These are phyloP conservation scores for Aeoliscus strigatus DNA, from an alignment of 2,797 vertebrate genomes.

Conservation along the genomic window DNA sequence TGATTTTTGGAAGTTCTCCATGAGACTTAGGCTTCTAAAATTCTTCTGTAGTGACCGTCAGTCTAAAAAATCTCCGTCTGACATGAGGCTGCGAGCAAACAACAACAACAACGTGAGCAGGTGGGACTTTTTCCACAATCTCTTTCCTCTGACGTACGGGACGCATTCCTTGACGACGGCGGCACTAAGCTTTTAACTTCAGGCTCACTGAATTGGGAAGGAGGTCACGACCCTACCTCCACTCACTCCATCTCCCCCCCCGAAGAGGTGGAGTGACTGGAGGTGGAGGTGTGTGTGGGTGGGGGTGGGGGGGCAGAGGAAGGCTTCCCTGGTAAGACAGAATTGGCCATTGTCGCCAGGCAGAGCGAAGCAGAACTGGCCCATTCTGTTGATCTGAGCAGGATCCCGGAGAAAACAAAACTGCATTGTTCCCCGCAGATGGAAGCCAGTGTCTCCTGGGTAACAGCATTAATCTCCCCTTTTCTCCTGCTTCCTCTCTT, in stretches of 20 bases:
- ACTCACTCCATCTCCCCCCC: too few species aligned
- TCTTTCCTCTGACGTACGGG: too few species aligned
- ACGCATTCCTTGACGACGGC: too few species aligned
- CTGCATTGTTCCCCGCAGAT: constrained; percentile 99
- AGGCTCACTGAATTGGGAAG: constrained; percentile 50
- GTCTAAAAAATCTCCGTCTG: too few species aligned
- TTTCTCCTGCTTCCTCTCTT: constrained; percentile 87
- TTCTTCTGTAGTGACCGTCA: too few species aligned
- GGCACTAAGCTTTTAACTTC: constrained; percentile 71
- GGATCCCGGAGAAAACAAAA: constrained; percentile 99
- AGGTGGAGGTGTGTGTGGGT: constrained; percentile 25
- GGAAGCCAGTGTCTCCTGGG: constrained; percentile 99
- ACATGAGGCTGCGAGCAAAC: too few species aligned
- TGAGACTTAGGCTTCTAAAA: too few species aligned
- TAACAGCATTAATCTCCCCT: constrained; percentile 99
- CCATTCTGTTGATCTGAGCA: constrained; percentile 93
- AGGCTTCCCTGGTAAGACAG: constrained; percentile 76
- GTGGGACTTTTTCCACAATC: too few species aligned
- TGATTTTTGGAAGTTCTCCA: too few species aligned
- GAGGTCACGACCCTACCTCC: too few species aligned
- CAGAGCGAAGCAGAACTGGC: constrained; percentile 70
- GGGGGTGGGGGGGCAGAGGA: constrained; percentile 4
- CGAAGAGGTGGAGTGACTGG: constrained; percentile 54
- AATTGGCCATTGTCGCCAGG: constrained; percentile 87
- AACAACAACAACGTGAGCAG: too few species aligned